Evolutionary conservation across 2,888 invertebrate species (phyloP).

Genomic region (Lacanobia wlatinum): DNA sequence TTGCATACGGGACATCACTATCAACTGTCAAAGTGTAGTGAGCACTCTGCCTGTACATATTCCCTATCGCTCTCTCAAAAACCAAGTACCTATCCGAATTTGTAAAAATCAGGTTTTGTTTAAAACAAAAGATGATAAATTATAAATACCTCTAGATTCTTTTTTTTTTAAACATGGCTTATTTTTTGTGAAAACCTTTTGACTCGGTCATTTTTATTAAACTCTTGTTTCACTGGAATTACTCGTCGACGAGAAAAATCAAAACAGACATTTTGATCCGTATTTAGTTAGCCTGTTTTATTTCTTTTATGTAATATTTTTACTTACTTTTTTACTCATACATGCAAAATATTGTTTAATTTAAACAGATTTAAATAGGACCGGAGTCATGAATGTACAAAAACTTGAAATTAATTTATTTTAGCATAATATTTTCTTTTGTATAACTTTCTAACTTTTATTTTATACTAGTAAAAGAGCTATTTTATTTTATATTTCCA

Average conservation of each 20-base stretch:
- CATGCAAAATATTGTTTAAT: not conserved
- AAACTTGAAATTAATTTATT: conserved; percentile 40
- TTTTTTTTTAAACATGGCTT: not conserved
- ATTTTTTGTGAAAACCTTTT: conserved; percentile 6
- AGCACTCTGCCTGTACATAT: not conserved
- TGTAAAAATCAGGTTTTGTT: conserved; percentile 8
- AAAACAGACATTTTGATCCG: not conserved
- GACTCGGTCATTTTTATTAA: not conserved
- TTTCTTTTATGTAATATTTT: not conserved
- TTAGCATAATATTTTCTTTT: conserved; percentile 25
- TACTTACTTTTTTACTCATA: not conserved
- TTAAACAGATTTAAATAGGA: conserved; percentile 2
- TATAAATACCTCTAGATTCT: not conserved
- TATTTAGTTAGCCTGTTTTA: not conserved
- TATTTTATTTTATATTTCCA: conserved; percentile 54
- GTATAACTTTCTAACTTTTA: conserved; percentile 18
- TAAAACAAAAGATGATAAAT: not conserved
- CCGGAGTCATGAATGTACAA: conserved; percentile 36
- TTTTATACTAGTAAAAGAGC: conserved; percentile 42
- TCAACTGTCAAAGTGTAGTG: conserved; percentile 19
- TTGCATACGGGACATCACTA: conserved; percentile 1
- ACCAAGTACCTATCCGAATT: not conserved
- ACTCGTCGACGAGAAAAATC: not conserved
- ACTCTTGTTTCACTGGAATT: not conserved
- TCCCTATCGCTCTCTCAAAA: conserved; percentile 3